These are phyloP conservation scores for Crotalus helleri DNA, from an alignment of 2,113 vertebrate genomes.

Conservation along the genomic window DNA sequence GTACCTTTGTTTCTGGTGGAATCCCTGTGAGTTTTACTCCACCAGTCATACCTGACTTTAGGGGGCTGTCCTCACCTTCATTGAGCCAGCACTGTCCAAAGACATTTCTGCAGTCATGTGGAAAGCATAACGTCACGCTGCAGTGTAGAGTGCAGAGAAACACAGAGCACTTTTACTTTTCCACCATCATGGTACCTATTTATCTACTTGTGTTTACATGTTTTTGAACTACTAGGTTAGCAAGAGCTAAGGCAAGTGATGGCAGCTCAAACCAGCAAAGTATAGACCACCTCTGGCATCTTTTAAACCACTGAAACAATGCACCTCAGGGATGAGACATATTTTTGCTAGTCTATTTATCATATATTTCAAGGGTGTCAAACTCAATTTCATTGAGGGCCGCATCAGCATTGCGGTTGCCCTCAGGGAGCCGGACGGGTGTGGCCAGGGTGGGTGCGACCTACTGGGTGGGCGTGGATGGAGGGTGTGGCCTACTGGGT, in stretches of 20 bases:
- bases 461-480: too few species aligned
- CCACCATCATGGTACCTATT: neutral
- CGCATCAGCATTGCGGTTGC: too few species aligned
- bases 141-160: neutral
- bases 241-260: neutral
- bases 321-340: neutral
- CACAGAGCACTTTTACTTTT: neutral
- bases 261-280: neutral
- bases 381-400: too few species aligned
- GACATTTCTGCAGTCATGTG: neutral
- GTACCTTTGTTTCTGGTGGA: neutral
- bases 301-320: neutral
- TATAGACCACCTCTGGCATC: neutral
- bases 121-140: neutral
- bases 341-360: neutral
- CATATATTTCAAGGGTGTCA: neutral
- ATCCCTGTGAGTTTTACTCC: neutral
- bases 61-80: neutral
- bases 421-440: too few species aligned
- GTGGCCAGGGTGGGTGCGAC: too few species aligned
- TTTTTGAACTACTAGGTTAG: neutral
- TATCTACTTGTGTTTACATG: neutral
- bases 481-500: too few species aligned
- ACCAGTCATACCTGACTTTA: too few species aligned
- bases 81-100: neutral